Conservation (phyloP, 2,113 vertebrate genomes). For the Xiphorhynchus elegans region DNA sequence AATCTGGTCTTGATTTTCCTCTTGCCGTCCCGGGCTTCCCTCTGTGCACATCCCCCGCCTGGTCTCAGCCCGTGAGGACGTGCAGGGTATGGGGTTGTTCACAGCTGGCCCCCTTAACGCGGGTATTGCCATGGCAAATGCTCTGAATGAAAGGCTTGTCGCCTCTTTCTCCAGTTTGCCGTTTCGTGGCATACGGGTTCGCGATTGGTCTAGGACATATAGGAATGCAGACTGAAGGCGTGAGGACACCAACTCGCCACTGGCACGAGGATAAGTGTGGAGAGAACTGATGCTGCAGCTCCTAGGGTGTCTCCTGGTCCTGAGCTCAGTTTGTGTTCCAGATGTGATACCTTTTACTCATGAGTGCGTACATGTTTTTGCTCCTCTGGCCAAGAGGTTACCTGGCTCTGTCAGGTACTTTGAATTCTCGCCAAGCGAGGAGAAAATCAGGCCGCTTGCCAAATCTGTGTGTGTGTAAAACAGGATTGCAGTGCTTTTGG, state of each 20-base stretch:
- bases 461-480: not conserved
- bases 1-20: not conserved
- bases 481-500: not conserved
- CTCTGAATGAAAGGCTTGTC: not conserved
- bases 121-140: rapidly evolving
- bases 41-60: not conserved
- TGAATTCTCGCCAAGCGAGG: not conserved
- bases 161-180: not conserved
- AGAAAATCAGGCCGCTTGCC: rapidly evolving
- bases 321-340: not conserved
- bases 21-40: not conserved
- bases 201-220: not conserved
- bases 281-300: not conserved
- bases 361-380: rapidly evolving
- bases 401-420: not conserved
- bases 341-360: not conserved
- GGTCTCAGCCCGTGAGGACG: not conserved
- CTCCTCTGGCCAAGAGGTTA: not conserved
- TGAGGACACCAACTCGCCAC: rapidly evolving
- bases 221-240: not conserved
- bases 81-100: rapidly evolving
- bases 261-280: not conserved
- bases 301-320: not conserved
- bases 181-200: rapidly evolving
- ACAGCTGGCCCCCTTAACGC: rapidly evolving